Evolutionary conservation across 2,797 vertebrate genomes (phyloP), one percentile per base, ranked within the genome.

Genomic region (Corythornis leucogaster): DNA sequence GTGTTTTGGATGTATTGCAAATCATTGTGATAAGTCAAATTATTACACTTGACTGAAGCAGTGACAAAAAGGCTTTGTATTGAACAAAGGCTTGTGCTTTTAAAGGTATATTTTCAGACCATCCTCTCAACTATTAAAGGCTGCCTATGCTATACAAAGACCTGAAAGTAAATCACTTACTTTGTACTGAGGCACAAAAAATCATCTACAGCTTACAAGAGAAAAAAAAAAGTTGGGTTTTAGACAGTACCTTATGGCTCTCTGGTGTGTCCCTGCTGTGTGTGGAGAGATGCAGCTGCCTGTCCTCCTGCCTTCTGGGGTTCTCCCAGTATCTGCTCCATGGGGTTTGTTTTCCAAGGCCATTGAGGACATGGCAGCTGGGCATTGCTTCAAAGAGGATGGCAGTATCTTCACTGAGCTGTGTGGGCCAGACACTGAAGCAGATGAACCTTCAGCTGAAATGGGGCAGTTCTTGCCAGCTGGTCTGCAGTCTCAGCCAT

Each of bases 161-260:
- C 17, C 63, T 91, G 90, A 91, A 92, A 87, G 70, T 31, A 92
- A 90, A 86, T 81, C 68, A 77, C 31, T 30, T 53, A 31, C 57
- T 90, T 73, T 33, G 22, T 54, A 51, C 4, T 18, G 71, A 90
- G 80, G 42, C 2, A 4, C 14, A 79, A 74, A 91, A 78, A 87
- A 46, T 53, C 31, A 28, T 25, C 55, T 46, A 8, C 15, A 25
- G 40, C 9, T 58, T 51, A 83, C 38, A 54, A 74, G 79, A 80
- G n/a, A 28, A 50, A 59, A 42, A 53, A 22, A 45, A 53, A 79
- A 85, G 20, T 9, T 24, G 35, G 50, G 42, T 82, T 89, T 78
- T 8, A 46, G 22, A 16, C 6, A 0, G 3, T 54, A 48, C 24
- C 15, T n/a, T 77, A 58, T 26, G 62, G 20, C 14, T 85, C 24